Evolutionary conservation across 1,140 invertebrate genomes (phyloP), one percentile per base, ranked within the genome.

Genomic region (Harpegnathos saltator): DNA sequence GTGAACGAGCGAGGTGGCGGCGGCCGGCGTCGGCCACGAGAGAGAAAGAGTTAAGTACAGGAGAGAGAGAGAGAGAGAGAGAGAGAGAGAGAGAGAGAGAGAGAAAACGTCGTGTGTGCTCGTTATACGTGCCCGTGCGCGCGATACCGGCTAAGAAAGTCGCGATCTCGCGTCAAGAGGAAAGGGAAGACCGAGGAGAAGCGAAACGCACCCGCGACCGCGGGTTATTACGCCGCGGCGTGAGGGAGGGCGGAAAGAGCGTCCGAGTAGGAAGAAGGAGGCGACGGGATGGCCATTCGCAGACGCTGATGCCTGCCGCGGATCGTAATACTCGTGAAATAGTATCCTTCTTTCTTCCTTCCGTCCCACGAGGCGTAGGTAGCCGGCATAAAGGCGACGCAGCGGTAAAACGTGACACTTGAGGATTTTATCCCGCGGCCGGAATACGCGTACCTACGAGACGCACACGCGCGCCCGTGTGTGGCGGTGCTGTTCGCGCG

Each of bases 291-390:
- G 72, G 84, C 72, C 80, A 87, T 87, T 87, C 84, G 80, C 58
- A 82, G 82, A 88, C 58, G 71, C 61, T 88, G 85, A 88, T 85
- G 66, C 59, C 56, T 61, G 59, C 33, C 56, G n/a, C n/a, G 68
- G 78, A 85, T 89, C 78, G 86, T 85, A 89, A 89, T 88, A 82
- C 78, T 61, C 56, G 72, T 75, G 87, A 85, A 85, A 88, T 85
- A 82, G 73, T 85, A 83, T 88, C 86, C 73, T 78, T 85, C 62
- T 85, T 87, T 83, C 84, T 87, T 82, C 71, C 56, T 72, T 89
- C 73, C 68, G 68, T 69, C 54, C 65, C 54, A 73, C 52, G 63
- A 73, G 78, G 52, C 71, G 82, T 85, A 48, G 65, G 65, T 58
- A 59, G 56, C 69, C 54, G 83, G 83, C 56, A 84, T 87, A 69